Evolutionary conservation across 2,797 vertebrate genomes (phyloP).

Genomic region (Australoheros facetus): DNA sequence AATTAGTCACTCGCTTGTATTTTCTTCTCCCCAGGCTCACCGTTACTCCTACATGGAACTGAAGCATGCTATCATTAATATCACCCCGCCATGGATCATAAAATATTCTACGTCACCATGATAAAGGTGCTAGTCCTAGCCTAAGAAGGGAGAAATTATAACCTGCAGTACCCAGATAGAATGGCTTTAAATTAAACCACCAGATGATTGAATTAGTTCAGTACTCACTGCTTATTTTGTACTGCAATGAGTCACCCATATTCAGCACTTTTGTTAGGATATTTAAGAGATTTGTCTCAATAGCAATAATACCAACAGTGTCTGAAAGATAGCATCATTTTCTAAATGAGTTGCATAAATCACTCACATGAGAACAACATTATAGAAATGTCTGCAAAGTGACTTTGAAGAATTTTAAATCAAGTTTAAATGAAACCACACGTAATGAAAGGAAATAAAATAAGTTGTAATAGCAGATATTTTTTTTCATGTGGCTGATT

Average conservation of each 20-base stretch:
- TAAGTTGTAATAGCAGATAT: accelerated
- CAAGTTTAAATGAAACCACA: background rate
- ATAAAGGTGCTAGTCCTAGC: slow-evolving; percentile 44
- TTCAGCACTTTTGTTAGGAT: background rate
- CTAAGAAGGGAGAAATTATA: slow-evolving; percentile 25
- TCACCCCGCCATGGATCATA: slow-evolving; percentile 64
- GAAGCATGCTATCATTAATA: slow-evolving; percentile 62
- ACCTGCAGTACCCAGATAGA: slow-evolving; percentile 18
- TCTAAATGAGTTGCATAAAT: background rate
- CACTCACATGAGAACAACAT: background rate
- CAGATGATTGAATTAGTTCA: slow-evolving; percentile 41
- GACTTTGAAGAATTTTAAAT: background rate
- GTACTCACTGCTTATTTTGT: slow-evolving; percentile 22
- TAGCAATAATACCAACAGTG: background rate
- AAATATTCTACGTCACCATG: slow-evolving; percentile 62
- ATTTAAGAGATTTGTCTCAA: background rate
- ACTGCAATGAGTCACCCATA: background rate
- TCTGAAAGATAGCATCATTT: background rate
- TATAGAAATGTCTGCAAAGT: background rate
- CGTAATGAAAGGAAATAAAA: background rate
- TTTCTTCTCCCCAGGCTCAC: slow-evolving; percentile 41
- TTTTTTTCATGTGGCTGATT: background rate
- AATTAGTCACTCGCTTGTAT: slow-evolving; percentile 70
- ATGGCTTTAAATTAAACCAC: slow-evolving; percentile 46
- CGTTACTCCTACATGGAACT: slow-evolving; percentile 43